Base-by-base conservation (phyloP, 2,888 invertebrate species). In the Ornithoptera alexandrae region DNA sequence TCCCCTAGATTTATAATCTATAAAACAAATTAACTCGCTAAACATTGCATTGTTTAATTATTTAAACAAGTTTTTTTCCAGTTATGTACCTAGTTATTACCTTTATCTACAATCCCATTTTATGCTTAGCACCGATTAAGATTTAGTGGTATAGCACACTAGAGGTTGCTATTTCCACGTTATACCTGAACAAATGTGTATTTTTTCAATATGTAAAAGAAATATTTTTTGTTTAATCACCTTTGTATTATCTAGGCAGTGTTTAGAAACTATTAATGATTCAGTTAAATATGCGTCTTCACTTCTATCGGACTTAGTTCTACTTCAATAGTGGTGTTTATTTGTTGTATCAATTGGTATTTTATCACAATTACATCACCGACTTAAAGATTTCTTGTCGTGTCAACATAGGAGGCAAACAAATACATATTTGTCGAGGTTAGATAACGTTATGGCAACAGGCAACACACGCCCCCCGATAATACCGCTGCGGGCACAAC, bases 401-500 rank as follows among this genome's bases (percentile, higher is more conserved):
- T 39, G 67, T 53, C 69, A 68, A 39, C 39, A 71, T 72, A 73
- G 1, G 50, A 17, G 50, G 76, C 75, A 80, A 79, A 79, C 76
- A 81, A 39, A 18, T 72, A 71, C 73, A 68, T 76, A 68, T 72
- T 75, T 73, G 66, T 69, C 70, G 68, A 69, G 67, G 65, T 67
- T 74, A 68, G 81, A 81, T 82, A 78, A 74, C 72, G 73, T 75
- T 78, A 71, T 81, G 77, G 82, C 82, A 83, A 82, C 81, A 79
- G 77, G 82, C 82, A 83, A 82, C 81, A 79, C 78, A 79, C 78
- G 74, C 77, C 76, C 76, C 79, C 79, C 72, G 83, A 83, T 84
- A 81, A 78, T 72, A 79, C 75, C 73, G 77, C 76, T 71, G 82
- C 83, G 81, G 83, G 82, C 79, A 78, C 65, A 71, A 70, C 71